phyloP scores from a whole-genome alignment of 2,113 vertebrate species.

The Cygnus buccinator region DNA sequence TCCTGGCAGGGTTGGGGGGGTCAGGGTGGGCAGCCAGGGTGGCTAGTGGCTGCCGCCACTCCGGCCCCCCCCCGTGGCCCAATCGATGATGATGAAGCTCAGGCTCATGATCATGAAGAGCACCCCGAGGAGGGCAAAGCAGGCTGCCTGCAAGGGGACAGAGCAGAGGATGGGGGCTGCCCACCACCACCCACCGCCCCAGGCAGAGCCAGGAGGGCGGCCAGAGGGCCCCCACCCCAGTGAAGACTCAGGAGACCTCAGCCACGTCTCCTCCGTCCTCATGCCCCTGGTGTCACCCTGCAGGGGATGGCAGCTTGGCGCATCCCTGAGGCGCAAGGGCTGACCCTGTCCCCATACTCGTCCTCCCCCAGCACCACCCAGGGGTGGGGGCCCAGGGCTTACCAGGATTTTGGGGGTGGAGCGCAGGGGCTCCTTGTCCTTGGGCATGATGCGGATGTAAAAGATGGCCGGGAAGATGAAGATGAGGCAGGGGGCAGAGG shows the following conservation, averaged over 20 bases:
- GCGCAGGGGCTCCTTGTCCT: slow-evolving; percentile 89
- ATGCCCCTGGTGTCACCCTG: neutral
- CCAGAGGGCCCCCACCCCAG: neutral
- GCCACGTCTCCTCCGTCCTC: neutral
- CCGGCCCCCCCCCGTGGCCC: slow-evolving; percentile 81
- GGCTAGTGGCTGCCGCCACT: slow-evolving; percentile 89
- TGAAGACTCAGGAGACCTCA: neutral
- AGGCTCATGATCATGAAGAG: slow-evolving; percentile 97
- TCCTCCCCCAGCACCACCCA: neutral
- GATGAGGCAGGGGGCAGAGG: slow-evolving; percentile 96
- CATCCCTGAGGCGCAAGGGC: neutral
- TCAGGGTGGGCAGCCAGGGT: neutral
- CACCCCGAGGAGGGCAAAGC: slow-evolving; percentile 90
- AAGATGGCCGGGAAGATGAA: slow-evolving; percentile 98
- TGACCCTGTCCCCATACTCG: fast-evolving
- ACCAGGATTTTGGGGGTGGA: slow-evolving; percentile 93
- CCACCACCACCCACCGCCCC: neutral
- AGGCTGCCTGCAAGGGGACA: slow-evolving; percentile 81
- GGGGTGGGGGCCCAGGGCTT: slow-evolving; percentile 11
- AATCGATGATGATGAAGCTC: slow-evolving; percentile 96
- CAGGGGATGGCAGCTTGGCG: neutral
- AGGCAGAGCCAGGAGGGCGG: neutral
- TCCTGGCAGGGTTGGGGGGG: slow-evolving; percentile 29
- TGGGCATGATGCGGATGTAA: slow-evolving; percentile 95
- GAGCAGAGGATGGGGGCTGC: neutral